Percentiles rank a stretch among this genome's conserved stretches.
phyloP scores from a whole-genome alignment of 2,888 invertebrate genomes.

The Tethea ocularis region DNA sequence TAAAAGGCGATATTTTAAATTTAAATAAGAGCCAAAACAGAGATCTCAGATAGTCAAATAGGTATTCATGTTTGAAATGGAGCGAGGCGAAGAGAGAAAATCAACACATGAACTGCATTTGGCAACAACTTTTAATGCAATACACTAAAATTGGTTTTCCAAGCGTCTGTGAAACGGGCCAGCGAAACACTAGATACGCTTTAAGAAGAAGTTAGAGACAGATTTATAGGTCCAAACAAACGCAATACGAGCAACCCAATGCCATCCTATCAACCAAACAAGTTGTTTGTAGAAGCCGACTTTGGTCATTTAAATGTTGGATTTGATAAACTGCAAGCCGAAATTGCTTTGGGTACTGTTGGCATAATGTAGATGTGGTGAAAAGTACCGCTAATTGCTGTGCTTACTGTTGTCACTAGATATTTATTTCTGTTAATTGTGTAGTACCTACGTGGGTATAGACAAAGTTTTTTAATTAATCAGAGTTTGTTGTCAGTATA shows the following conservation, averaged over 20 bases:
- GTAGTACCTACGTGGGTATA: not conserved
- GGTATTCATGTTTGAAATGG: constrained; percentile 24
- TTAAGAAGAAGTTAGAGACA: constrained; percentile 78
- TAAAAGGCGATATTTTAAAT: not conserved
- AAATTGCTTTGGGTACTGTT: constrained; percentile 56
- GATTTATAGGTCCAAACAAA: constrained; percentile 76
- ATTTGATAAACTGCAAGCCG: constrained; percentile 71
- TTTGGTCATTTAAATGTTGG: constrained; percentile 79
- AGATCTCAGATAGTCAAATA: constrained; percentile 22
- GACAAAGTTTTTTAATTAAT: too few relatives aligned
- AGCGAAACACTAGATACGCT: constrained; percentile 71
- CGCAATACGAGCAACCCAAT: constrained; percentile 58
- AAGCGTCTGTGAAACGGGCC: constrained; percentile 61
- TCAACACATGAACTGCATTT: constrained; percentile 65
- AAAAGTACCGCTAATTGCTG: constrained; percentile 3
- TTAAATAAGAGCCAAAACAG: constrained; percentile 18
- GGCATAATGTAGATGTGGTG: constrained; percentile 43
- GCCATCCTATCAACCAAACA: constrained; percentile 70
- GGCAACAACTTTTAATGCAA: constrained; percentile 77
- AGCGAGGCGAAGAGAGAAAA: constrained; percentile 34
- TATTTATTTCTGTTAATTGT: not conserved
- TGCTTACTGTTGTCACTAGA: not conserved
- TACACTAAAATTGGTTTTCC: constrained; percentile 78
- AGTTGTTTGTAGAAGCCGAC: constrained; percentile 69
- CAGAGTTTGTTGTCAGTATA: not conserved